Evolutionary conservation across 2,797 vertebrate species (phyloP).

Genomic region (Liasis olivaceus): DNA sequence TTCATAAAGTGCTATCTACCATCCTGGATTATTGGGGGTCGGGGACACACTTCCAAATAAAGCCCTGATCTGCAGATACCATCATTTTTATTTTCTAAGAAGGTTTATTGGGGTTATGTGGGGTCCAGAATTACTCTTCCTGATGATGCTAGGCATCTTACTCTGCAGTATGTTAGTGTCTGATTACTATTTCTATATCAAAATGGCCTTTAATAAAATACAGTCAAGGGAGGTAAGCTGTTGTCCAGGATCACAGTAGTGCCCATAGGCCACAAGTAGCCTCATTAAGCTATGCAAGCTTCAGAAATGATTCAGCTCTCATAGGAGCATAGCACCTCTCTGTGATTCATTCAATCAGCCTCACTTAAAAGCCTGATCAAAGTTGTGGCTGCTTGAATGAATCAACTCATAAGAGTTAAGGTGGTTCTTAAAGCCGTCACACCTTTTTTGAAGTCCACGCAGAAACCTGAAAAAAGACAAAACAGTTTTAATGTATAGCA

Average conservation of each 20-base stretch:
- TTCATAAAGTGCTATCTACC: background rate
- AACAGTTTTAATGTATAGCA: background rate
- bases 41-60: background rate
- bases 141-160: background rate
- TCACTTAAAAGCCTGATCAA: background rate
- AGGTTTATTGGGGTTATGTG: background rate
- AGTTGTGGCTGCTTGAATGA: background rate
- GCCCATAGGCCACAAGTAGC: background rate
- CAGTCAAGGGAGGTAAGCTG: background rate
- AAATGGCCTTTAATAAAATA: background rate
- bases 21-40: background rate
- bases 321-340: background rate
- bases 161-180: background rate
- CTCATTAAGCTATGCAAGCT: background rate
- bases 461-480: background rate
- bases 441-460: background rate
- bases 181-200: background rate
- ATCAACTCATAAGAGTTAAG: background rate
- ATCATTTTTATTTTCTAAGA: background rate
- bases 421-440: background rate
- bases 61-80: background rate
- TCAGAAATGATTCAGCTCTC: background rate
- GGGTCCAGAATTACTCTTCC: background rate
- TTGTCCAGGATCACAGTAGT: background rate
- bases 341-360: background rate